Evolutionary conservation across 2,888 invertebrate species (phyloP), one percentile per base, ranked within the genome.

Genomic region (Melanotus villosus): DNA sequence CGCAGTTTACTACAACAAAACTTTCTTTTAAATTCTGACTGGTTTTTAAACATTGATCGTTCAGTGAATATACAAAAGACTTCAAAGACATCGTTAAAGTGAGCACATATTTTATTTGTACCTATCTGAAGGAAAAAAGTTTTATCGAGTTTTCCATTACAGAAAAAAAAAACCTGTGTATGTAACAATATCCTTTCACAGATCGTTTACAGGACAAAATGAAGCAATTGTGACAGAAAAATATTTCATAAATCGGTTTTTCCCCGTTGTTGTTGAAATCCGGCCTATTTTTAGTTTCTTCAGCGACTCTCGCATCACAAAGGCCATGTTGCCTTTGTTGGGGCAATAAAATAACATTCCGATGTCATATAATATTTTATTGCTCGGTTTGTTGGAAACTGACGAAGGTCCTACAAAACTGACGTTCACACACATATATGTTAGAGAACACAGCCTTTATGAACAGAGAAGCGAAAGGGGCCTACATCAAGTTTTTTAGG

Each of bases 331-430:
- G 41, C 54, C 30, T 64, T 64, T 64, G 54, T 63, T 32, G 41
- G 26, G 54, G 50, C 54, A 54, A 54, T 63, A 54, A 63, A 63
- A 63, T 63, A 72, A 68, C 56, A 68, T 68, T 70, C 65, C 69
- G 56, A 64, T 63, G 63, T 65, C 71, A 71, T 65, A 65, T 70
- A 70, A 73, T 54, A 62, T 65, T 73, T 71, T 73, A 73, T 71
- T 73, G 68, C 69, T 70, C 63, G 68, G 68, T 72, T 65, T 68
- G 64, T 56, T 59, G 60, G 54, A 64, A 67, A 70, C 68, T 65
- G 67, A 67, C 66, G 32, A 52, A 30, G 30, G 50, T 14, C 16
- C 50, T 14, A 1, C 14, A 9, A 16, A 52, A 26, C 14, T 52
- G 30, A 45, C 50, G 30, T 52, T 52, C 45, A 52, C 26, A 52